Percentiles rank a stretch among this genome's conserved stretches.
Conservation (phyloP, 2,888 invertebrate species). For the Sinohyriopsis cumingii region DNA sequence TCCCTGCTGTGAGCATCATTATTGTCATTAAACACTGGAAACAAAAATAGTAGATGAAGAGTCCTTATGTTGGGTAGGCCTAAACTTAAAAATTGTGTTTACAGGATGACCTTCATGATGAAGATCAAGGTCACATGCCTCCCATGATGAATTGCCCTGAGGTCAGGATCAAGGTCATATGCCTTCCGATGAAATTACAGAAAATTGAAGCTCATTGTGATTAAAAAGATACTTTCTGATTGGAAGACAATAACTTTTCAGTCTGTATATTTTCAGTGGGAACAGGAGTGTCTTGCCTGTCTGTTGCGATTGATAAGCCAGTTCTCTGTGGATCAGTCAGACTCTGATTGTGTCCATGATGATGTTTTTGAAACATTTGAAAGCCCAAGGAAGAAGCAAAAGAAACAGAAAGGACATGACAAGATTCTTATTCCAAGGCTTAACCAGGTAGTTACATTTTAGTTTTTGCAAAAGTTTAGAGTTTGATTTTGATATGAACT, state of each 20-base stretch:
- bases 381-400: conserved; percentile 63
- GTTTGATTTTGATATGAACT: conserved; percentile 74
- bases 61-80: too few species aligned
- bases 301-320: conserved; percentile 89
- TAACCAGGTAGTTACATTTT: conserved; percentile 76
- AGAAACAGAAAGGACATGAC: conserved; percentile 73
- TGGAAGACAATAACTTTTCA: background rate
- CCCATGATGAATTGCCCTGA: too few species aligned
- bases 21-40: too few species aligned
- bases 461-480: conserved; percentile 74
- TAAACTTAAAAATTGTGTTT: too few species aligned
- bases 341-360: conserved; percentile 60
- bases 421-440: conserved; percentile 81
- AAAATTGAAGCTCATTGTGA: too few species aligned
- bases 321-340: conserved; percentile 80
- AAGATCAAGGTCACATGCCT: too few species aligned
- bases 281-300: conserved; percentile 93
- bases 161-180: too few species aligned
- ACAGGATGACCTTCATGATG: too few species aligned
- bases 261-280: conserved; percentile 79
- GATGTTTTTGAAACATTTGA: conserved; percentile 64
- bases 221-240: too few species aligned
- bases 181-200: too few species aligned
- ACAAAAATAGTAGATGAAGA: too few species aligned
- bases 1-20: too few species aligned